phyloP scores from a whole-genome alignment of 2,888 invertebrate genomes.

The Omphaloscelis lunosa region DNA sequence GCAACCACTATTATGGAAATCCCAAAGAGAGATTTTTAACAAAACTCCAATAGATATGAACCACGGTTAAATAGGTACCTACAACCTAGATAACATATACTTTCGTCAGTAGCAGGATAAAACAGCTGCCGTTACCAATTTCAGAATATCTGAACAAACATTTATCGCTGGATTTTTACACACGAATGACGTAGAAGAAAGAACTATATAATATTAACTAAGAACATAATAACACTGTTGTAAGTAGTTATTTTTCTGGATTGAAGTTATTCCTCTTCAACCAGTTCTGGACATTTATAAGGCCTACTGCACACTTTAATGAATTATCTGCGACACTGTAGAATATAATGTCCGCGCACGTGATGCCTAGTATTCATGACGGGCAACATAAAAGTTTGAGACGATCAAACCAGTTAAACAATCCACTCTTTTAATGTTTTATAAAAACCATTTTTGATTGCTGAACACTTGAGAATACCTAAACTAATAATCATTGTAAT shows the following conservation, averaged over 20 bases:
- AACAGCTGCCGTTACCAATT: neutral
- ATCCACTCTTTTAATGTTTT: neutral
- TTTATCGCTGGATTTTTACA: neutral
- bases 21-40: constrained; percentile 47
- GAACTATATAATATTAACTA: neutral
- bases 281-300: neutral
- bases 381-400: neutral
- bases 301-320: neutral
- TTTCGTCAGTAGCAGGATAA: constrained; percentile 4
- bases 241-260: neutral
- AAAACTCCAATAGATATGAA: constrained; percentile 13
- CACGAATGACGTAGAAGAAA: neutral
- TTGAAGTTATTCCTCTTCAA: neutral
- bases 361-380: neutral
- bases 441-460: neutral
- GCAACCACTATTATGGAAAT: constrained; percentile 49
- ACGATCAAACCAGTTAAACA: neutral
- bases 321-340: neutral
- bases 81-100: neutral
- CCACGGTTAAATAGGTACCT: neutral
- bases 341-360: neutral
- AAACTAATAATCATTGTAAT: neutral
- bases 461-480: neutral
- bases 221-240: neutral
- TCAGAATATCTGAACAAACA: constrained; percentile 9